Evolutionary conservation across 2,888 invertebrate species (phyloP).

Genomic region (Quadroppia sp.): DNA sequence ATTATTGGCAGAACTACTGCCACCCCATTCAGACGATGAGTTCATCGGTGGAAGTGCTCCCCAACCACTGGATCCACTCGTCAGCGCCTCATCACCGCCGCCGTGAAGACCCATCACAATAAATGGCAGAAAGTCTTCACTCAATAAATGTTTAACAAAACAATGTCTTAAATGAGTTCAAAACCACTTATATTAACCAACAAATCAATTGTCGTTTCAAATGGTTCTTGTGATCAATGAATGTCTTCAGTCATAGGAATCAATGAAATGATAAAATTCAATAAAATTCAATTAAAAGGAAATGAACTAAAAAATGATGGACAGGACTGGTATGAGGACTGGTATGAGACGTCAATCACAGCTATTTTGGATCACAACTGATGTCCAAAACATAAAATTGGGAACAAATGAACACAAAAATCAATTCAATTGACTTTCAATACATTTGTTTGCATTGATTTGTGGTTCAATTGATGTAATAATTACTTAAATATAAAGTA

Average conservation of each 20-base stretch:
- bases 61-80: constrained; percentile 35
- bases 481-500: background rate
- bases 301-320: no score
- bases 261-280: background rate
- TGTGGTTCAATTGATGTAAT: background rate
- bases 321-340: no score
- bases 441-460: background rate
- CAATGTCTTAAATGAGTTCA: background rate
- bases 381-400: background rate
- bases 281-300: background rate
- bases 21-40: constrained; percentile 39
- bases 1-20: constrained; percentile 18
- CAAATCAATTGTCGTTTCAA: background rate
- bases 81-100: constrained; percentile 37
- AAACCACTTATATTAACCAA: constrained; percentile 1
- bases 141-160: background rate
- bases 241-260: background rate
- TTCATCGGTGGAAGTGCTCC: constrained; percentile 40
- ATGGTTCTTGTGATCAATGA: background rate
- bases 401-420: background rate
- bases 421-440: background rate
- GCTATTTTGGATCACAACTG: no score
- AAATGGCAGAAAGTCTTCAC: background rate
- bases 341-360: background rate
- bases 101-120: constrained; percentile 38